Percentiles rank a stretch among this genome's conserved stretches.
phyloP scores from a whole-genome alignment of 1,140 invertebrate genomes.

The Trachelipus rathkii region DNA sequence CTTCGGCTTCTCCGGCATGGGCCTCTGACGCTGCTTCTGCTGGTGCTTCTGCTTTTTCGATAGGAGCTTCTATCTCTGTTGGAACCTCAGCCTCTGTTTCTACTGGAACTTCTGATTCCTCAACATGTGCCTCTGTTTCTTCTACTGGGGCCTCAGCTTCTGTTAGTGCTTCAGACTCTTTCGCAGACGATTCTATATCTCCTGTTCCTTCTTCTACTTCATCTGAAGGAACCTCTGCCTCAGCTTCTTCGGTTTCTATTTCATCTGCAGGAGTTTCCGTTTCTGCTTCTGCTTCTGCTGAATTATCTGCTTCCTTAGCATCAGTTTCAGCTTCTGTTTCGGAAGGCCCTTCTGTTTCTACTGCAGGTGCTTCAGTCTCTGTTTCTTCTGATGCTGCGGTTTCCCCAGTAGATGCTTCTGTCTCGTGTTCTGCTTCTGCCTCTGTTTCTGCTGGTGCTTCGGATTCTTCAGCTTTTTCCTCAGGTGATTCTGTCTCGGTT shows the following conservation, averaged over 20 bases:
- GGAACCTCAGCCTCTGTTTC: not conserved
- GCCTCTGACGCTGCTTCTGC: not conserved
- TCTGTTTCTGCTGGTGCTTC: not conserved
- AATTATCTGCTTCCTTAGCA: not conserved
- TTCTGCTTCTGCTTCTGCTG: not conserved
- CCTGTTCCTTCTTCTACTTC: not conserved
- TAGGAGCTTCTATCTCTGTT: not conserved
- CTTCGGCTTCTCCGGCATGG: too few species aligned
- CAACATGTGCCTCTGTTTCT: too few species aligned
- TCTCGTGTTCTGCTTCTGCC: not conserved
- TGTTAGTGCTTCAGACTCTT: too few species aligned
- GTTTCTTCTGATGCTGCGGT: not conserved
- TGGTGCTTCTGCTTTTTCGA: not conserved
- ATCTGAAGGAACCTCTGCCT: not conserved
- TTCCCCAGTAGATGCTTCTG: not conserved
- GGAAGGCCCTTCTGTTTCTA: not conserved
- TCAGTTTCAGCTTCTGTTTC: not conserved
- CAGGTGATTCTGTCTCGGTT: too few species aligned
- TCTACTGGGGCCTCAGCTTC: too few species aligned
- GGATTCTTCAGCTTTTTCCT: too few species aligned
- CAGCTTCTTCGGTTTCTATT: not conserved
- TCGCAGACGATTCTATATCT: not conserved
- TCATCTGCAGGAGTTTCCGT: not conserved
- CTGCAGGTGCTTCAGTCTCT: not conserved
- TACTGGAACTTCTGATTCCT: too few species aligned